Evolutionary conservation across 2,113 vertebrate genomes (phyloP), one percentile per base, ranked within the genome.

Genomic region (Thymallus thymallus): DNA sequence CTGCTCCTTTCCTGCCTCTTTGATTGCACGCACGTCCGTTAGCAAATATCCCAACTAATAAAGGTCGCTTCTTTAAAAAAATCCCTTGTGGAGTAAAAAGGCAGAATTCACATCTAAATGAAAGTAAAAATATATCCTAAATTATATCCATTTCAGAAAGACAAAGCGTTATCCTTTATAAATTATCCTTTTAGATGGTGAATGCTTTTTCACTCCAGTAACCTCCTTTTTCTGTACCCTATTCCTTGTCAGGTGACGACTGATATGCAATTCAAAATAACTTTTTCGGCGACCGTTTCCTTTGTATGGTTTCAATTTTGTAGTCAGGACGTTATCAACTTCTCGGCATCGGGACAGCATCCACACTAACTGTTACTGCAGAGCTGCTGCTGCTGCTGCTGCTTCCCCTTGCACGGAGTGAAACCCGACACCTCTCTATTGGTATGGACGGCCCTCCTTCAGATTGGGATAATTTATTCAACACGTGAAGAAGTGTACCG

Each of bases 81-180:
- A 48, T 78, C 72, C 76, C 20, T 24, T 20, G 22, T 48, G 16
- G 64, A 58, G 56, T 51, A 56, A 16, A 62, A 60, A 60, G n/a
- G 9, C 58, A 68, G 76, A 80, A 72, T 72, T 9, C 7, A 41
- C 7, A 41, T 41, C 35, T 41, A 74, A 71, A 60, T 3, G 22
- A 69, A 74, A 73, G 51, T 56, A 4, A 26, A 64, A 48, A 48
- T n/a, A 35, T 6, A 22, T 46, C 6, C 58, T 86, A 86, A 84
- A 79, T 89, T 76, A 85, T 86, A 90, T 92, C 92, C 92, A 93
- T 93, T 68, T 88, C 88, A 79, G 70, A 22, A 24, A 73, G 58
- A 75, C 20, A 48, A 65, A 22, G 32, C 30, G 26, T 65, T 10
- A 5, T 77, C 72, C 73, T 82, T 51, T 32, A 29, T 29, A 30